phyloP scores from a whole-genome alignment of 2,113 vertebrate species.

The Tragelaphus scriptus region DNA sequence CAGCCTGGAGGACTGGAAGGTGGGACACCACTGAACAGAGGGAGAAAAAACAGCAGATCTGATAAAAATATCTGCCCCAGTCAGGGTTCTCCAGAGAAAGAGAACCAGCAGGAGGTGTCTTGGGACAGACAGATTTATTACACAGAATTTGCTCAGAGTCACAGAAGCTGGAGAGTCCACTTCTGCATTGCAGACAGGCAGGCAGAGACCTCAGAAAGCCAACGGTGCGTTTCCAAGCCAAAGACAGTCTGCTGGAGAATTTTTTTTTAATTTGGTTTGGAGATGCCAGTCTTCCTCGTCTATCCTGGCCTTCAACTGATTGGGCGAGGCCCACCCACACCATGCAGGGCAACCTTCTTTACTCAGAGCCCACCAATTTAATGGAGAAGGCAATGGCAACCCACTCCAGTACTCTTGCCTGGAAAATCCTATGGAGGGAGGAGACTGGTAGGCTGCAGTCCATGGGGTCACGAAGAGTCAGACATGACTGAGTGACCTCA shows the following conservation, averaged over 20 bases:
- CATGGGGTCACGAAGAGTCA: neutral
- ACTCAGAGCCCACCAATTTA: neutral
- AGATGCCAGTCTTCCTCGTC: neutral
- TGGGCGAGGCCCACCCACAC: neutral
- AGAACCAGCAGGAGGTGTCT: rapidly evolving
- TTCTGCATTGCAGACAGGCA: neutral
- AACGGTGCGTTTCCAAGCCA: neutral
- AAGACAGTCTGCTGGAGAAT: neutral
- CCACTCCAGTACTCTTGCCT: neutral
- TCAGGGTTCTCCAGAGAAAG: neutral
- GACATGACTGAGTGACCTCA: neutral
- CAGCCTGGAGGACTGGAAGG: neutral
- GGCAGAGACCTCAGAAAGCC: neutral
- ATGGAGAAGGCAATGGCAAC: neutral
- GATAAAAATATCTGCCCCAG: rapidly evolving
- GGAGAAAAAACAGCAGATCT: neutral
- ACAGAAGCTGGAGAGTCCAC: neutral
- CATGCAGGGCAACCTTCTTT: neutral
- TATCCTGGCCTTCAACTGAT: neutral
- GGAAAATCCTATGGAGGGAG: neutral
- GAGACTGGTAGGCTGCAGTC: neutral
- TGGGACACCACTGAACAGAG: neutral
- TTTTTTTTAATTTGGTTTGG: neutral
- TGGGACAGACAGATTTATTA: neutral
- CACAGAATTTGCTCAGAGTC: neutral